These are phyloP conservation scores for Gorilla gorilla DNA, from an alignment of 2,113 vertebrate genomes.

Conservation along the genomic window DNA sequence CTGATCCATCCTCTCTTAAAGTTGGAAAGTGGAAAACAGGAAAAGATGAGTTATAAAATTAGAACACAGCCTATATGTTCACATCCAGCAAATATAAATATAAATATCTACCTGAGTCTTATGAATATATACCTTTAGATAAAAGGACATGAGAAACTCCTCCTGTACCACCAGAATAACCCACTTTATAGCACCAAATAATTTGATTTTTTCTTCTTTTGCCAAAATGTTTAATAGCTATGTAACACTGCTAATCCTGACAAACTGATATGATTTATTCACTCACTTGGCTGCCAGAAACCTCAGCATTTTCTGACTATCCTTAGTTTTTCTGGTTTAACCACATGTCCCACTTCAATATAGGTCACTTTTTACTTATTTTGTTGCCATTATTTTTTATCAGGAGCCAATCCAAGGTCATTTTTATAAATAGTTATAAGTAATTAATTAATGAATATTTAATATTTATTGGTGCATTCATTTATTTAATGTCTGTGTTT, in stretches of 20 bases:
- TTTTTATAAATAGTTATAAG: conserved; percentile 16
- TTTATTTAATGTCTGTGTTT: conserved; percentile 36
- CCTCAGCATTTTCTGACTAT: not conserved
- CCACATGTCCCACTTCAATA: not conserved
- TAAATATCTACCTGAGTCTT: not conserved
- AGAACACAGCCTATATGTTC: conserved; percentile 24
- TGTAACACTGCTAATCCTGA: conserved; percentile 47
- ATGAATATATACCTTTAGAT: not conserved
- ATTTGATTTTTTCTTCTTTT: conserved; percentile 18
- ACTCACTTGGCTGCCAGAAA: conserved; percentile 30
- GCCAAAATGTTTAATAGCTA: conserved; percentile 22
- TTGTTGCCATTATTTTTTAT: conserved; percentile 43
- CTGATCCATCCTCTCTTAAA: not conserved
- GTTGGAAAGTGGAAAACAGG: not conserved
- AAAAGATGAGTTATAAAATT: conserved; percentile 33
- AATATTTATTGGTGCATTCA: conserved; percentile 9
- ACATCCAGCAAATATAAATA: not conserved
- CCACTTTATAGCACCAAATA: not conserved
- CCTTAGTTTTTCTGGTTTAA: conserved; percentile 11
- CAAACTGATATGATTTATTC: conserved; percentile 58
- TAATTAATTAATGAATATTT: conserved; percentile 31
- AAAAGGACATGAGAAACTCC: not conserved
- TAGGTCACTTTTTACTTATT: conserved; percentile 26
- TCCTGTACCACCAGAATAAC: not conserved
- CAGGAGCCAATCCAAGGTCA: not conserved